These are phyloP conservation scores for Netelia virgata DNA, from an alignment of 2,888 invertebrate species.

Conservation along the genomic window DNA sequence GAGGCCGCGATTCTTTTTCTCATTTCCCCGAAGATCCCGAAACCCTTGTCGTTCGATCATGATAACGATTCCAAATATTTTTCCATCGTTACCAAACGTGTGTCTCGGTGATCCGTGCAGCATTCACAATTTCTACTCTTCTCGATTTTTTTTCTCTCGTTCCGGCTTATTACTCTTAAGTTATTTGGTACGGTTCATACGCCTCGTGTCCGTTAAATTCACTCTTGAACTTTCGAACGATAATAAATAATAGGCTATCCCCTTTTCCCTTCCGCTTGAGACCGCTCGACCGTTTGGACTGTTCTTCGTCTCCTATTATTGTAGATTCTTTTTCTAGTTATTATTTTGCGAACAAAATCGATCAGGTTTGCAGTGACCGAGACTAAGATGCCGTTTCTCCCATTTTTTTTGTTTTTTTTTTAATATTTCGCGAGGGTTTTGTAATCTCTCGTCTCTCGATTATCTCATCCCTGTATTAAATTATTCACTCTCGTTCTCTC, in stretches of 20 bases:
- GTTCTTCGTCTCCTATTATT: constrained; percentile 26
- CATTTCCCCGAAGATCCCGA: constrained; percentile 29
- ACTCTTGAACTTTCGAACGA: constrained; percentile 69
- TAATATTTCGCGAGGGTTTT: constrained; percentile 8
- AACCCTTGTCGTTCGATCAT: constrained; percentile 19
- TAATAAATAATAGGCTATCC: constrained; percentile 78
- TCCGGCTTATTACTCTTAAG: constrained; percentile 74
- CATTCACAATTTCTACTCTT: constrained; percentile 36
- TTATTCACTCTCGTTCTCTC: neutral
- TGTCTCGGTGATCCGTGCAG: constrained; percentile 19
- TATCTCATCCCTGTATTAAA: constrained; percentile 1
- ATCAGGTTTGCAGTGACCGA: neutral
- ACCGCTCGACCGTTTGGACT: constrained; percentile 67
- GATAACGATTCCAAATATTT: constrained; percentile 53
- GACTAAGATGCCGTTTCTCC: neutral
- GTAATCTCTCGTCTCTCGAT: neutral
- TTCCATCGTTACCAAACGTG: constrained; percentile 24
- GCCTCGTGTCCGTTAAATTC: constrained; percentile 74
- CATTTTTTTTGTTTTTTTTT: constrained; percentile 4
- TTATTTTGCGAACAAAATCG: neutral
- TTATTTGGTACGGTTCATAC: constrained; percentile 80
- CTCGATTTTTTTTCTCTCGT: constrained; percentile 63
- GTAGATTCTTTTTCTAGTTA: constrained; percentile 14
- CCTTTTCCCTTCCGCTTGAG: constrained; percentile 62
- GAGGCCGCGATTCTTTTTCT: constrained; percentile 36